Evolutionary conservation across 1,140 invertebrate species (phyloP).

Genomic region (Penaeus chinensis): DNA sequence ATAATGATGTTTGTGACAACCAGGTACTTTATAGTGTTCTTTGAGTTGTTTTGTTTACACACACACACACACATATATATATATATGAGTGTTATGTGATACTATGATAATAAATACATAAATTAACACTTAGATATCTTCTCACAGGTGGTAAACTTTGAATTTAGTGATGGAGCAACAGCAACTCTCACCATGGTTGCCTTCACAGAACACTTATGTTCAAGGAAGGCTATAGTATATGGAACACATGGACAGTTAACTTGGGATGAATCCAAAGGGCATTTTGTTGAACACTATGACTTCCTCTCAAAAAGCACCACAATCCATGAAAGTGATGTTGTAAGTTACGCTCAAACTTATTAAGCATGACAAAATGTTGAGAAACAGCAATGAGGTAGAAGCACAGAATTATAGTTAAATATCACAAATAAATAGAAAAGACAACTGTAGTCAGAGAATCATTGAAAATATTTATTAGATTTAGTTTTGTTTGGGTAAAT

Average conservation of each 20-base stretch:
- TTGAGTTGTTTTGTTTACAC: neutral
- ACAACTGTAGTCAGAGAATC: too few relatives aligned
- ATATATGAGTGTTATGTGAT: neutral
- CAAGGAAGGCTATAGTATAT: constrained; percentile 65
- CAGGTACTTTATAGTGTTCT: constrained; percentile 25
- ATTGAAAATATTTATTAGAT: too few relatives aligned
- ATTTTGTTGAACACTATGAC: constrained; percentile 63
- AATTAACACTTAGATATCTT: neutral
- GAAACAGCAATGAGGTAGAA: too few relatives aligned
- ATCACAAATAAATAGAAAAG: too few relatives aligned
- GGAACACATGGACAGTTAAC: constrained; percentile 64
- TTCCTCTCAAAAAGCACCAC: constrained; percentile 63
- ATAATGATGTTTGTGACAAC: constrained; percentile 58
- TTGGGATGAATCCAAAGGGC: constrained; percentile 64
- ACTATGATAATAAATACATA: neutral
- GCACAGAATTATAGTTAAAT: too few relatives aligned
- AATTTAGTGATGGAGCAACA: constrained; percentile 70
- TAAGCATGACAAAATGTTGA: too few relatives aligned
- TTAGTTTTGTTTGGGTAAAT: too few relatives aligned
- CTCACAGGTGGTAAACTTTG: constrained; percentile 69
- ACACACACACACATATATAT: too few relatives aligned
- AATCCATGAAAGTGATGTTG: constrained; percentile 59
- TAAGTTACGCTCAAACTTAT: constrained; percentile 5
- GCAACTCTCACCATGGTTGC: constrained; percentile 70
- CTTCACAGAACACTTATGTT: constrained; percentile 69